Base-by-base conservation (phyloP, 2,113 vertebrate genomes). In the Istiophorus platypterus region DNA sequence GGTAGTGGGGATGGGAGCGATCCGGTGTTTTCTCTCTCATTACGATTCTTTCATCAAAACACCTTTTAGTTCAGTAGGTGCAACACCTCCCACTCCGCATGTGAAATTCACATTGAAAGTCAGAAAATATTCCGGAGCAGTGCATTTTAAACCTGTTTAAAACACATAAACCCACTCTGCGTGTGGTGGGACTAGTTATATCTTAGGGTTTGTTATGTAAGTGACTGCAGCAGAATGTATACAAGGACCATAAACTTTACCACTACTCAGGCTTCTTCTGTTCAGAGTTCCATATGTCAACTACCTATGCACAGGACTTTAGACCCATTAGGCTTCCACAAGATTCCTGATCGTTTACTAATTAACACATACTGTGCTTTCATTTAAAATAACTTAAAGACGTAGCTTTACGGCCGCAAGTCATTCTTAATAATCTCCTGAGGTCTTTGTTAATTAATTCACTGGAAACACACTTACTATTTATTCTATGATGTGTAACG, bases 291-390 rank as follows among this genome's bases (percentile, higher is more conserved):
- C 64, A 59, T 73, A 67, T 56, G 41, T 24, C 63, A 27, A 58
- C 49, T 37, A 22, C 65, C 54, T 24, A 51, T 37, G 61, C 62
- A 68, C 3, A 5, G 22, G 80, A 85, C 82, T 85, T 90, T 56
- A 59, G 63, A 80, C 73, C 62, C 64, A 71, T 74, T n/a, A 77
- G 57, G 66, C 34, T 4, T 9, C 56, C 8, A 29, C 15, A 17
- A 6, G 17, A 29, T 12, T 37, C 14, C 27, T 14, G 15, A 49
- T n/a, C n/a, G n/a, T n/a, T n/a, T n/a, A 49, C 26, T 34, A n/a
- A 15, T 26, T 20, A 47, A 20, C 8, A n/a, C 22, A 37, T 4
- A 20, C 13, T 37, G 15, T 22, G 7, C 11, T 24, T 37, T 59
- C 22, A 69, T 15, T 6, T 54, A 20, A 14, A 14, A 54, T 24